Percentiles rank a stretch among this genome's conserved stretches.
phyloP scores from a whole-genome alignment of 2,888 invertebrate genomes.

The Ormyrus pomaceus region DNA sequence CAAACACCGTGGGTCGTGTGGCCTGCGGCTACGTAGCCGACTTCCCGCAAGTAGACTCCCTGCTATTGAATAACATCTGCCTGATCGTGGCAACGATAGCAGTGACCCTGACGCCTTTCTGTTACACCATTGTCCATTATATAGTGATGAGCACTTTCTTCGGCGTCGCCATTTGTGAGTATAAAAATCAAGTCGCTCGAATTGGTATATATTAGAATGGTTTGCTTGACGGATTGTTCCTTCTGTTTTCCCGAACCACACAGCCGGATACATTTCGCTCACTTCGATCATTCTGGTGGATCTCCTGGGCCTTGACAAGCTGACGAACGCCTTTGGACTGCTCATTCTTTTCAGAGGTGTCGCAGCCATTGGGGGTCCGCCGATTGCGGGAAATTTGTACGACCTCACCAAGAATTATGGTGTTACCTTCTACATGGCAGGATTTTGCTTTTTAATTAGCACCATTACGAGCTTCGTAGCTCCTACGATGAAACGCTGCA shows the following conservation, averaged over 20 bases:
- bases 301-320: slow-evolving; percentile 93
- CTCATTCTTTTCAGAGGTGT: slow-evolving; percentile 96
- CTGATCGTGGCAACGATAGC: slow-evolving; percentile 92
- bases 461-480: slow-evolving; percentile 90
- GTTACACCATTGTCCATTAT: slow-evolving; percentile 85
- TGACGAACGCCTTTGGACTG: slow-evolving; percentile 98
- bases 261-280: slow-evolving; percentile 97
- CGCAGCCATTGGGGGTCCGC: slow-evolving; percentile 92
- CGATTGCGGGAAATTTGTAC: slow-evolving; percentile 91
- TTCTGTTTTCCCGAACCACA: too few relatives aligned
- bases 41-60: slow-evolving; percentile 93
- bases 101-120: slow-evolving; percentile 90
- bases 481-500: slow-evolving; percentile 82
- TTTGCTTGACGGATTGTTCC: not conserved
- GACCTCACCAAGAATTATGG: slow-evolving; percentile 89
- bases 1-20: slow-evolving; percentile 95
- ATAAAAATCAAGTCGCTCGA: slow-evolving; percentile 39
- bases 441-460: slow-evolving; percentile 89
- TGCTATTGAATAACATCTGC: slow-evolving; percentile 95
- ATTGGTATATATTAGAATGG: not conserved
- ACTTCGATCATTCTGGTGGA: slow-evolving; percentile 99
- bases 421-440: slow-evolving; percentile 95
- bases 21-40: slow-evolving; percentile 93
- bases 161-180: slow-evolving; percentile 93
- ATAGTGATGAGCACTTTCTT: slow-evolving; percentile 91